Evolutionary conservation across 2,797 vertebrate genomes (phyloP), one percentile per base, ranked within the genome.

Genomic region (Sandelia bainsii): DNA sequence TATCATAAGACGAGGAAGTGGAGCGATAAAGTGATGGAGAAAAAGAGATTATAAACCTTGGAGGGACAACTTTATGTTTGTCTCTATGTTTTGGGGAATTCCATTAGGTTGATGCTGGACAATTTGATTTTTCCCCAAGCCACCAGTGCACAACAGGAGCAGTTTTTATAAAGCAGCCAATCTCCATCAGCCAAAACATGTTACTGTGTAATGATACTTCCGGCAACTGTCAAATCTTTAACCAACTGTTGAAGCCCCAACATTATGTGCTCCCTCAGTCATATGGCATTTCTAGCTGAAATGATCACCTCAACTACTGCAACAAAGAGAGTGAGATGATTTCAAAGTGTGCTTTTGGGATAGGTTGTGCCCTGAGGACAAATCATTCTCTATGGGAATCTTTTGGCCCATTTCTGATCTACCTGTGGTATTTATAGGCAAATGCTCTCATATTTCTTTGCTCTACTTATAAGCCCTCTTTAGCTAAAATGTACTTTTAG

Each of bases 401-500:
- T 71, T 81, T 77, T 89, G 88, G 69, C 83, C 84, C 84, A 87
- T 69, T 87, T 90, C 68, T 69, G 66, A 80, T 83, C 72, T 59
- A 83, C 84, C 82, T 82, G 75, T 52, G 37, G 59, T 90, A 90
- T 91, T 89, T 90, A 84, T 88, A 89, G 88, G 62, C 57, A 77
- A 75, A 75, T 62, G 72, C 52, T 85, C 77, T 77, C 68, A 74
- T 64, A 87, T 67, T 58, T 72, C 77, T 62, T 22, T 80, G 84
- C 76, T 87, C 80, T 70, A 89, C 67, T 87, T 84, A 74, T 65
- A 67, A 87, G 77, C 44, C 49, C 72, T 56, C 67, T 84, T 70
- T 75, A 62, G 69, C 72, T 64, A 82, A 73, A 85, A 88, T 48
- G 14, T 57, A 62, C 56, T 68, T 68, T 70, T 11, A 53, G 27